Percentiles rank a stretch among this genome's conserved stretches.
Evolutionary conservation across 2,888 invertebrate genomes (phyloP).

Genomic region (Parasteatoda lunata): DNA sequence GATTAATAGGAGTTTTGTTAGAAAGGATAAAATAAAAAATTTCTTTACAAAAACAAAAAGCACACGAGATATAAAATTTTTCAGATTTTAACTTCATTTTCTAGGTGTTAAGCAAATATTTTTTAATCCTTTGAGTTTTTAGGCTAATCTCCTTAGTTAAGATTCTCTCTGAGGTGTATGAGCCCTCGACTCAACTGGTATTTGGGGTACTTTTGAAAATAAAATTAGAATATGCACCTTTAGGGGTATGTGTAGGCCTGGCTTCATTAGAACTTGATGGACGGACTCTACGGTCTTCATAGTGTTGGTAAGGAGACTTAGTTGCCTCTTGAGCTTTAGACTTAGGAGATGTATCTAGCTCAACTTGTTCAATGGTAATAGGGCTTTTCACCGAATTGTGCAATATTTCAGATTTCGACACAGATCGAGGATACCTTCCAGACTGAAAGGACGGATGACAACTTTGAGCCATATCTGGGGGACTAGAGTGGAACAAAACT

Average conservation of each 20-base stretch:
- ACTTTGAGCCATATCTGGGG: conserved; percentile 38
- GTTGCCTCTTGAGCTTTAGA: conserved; percentile 23
- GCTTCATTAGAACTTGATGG: conserved; percentile 57
- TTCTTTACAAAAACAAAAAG: no score
- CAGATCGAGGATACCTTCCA: conserved; percentile 56
- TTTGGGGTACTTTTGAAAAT: neutral
- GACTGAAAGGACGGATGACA: conserved; percentile 63
- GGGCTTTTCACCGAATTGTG: conserved; percentile 67
- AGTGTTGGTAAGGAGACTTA: conserved; percentile 59
- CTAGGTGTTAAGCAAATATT: no score
- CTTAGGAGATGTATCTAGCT: conserved; percentile 26
- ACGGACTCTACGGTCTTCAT: conserved; percentile 67
- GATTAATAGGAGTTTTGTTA: no score
- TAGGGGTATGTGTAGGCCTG: conserved; percentile 57
- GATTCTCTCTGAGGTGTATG: no score
- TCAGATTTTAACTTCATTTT: no score
- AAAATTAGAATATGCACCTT: conserved; percentile 22
- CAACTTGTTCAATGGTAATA: conserved; percentile 66
- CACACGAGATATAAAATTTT: no score
- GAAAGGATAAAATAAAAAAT: no score
- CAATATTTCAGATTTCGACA: conserved; percentile 58
- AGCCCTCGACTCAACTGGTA: no score
- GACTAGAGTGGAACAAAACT: conserved; percentile 52
- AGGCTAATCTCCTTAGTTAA: no score
- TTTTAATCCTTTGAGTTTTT: no score